phyloP scores from a whole-genome alignment of 2,797 vertebrate genomes.

The Pipistrellus nathusii region DNA sequence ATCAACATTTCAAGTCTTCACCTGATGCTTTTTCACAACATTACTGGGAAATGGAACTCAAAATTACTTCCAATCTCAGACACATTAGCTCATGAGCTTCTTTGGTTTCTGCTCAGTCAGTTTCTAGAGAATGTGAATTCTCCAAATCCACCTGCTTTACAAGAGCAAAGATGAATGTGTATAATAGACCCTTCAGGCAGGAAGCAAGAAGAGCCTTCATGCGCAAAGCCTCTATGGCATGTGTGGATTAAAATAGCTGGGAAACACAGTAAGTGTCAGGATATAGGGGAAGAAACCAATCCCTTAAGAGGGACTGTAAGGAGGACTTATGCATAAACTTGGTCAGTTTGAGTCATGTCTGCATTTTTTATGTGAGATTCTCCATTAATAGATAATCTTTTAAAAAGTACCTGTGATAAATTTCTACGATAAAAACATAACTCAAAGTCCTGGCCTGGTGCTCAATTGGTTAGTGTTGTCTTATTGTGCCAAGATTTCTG shows the following conservation, averaged over 20 bases:
- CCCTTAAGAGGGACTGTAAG: background rate
- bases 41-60: conserved; percentile 57
- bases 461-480: background rate
- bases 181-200: conserved; percentile 32
- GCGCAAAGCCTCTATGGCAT: background rate
- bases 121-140: conserved; percentile 53
- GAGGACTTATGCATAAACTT: conserved; percentile 9
- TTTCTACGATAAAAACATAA: conserved; percentile 39
- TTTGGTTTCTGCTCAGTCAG: conserved; percentile 52
- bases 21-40: conserved; percentile 49
- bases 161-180: conserved; percentile 39
- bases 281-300: background rate
- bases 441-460: background rate
- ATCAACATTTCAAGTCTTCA: conserved; percentile 56
- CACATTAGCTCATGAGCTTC: conserved; percentile 17
- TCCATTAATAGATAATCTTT: conserved; percentile 32
- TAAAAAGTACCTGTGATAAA: conserved; percentile 31
- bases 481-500: background rate
- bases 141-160: conserved; percentile 32
- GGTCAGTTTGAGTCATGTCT: background rate
- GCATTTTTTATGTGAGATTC: conserved; percentile 46
- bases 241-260: conserved; percentile 58
- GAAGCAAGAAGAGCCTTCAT: background rate
- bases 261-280: conserved; percentile 1
- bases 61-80: conserved; percentile 52